Conservation (phyloP, 2,888 invertebrate genomes). For the Tetrapedia diversipes region DNA sequence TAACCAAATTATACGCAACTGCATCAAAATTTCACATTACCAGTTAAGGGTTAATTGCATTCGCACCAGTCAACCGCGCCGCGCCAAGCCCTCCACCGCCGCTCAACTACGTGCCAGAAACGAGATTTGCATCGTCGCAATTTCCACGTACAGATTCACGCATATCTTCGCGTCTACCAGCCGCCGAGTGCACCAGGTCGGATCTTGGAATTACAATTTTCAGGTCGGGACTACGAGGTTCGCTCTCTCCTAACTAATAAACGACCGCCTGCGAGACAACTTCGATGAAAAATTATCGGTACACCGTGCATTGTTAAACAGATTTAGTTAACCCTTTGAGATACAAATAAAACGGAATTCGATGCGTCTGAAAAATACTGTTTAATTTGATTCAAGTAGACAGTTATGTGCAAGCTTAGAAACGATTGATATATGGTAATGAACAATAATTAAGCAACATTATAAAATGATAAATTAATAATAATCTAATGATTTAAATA, state of each 20-base stretch:
- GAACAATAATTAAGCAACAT: too few species aligned
- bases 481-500: too few species aligned
- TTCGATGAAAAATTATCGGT: not conserved
- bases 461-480: too few species aligned
- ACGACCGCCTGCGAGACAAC: not conserved
- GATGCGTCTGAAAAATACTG: too few species aligned
- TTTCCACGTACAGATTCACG: conserved; percentile 66
- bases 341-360: too few species aligned
- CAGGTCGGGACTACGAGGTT: conserved; percentile 19
- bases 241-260: not conserved
- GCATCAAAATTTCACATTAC: conserved; percentile 70
- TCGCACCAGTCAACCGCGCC: conserved; percentile 68
- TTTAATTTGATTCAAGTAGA: too few species aligned
- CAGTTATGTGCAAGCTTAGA: too few species aligned
- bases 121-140: conserved; percentile 70
- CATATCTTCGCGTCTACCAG: conserved; percentile 41
- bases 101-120: conserved; percentile 69
- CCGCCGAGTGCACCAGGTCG: conserved; percentile 2
- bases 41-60: conserved; percentile 72
- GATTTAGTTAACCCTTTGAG: too few species aligned
- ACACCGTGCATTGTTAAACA: too few species aligned
- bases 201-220: conserved; percentile 56
- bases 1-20: conserved; percentile 68
- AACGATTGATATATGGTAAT: too few species aligned
- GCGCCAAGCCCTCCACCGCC: conserved; percentile 68